Evolutionary conservation across 2,797 vertebrate genomes (phyloP), one percentile per base, ranked within the genome.

Genomic region (Melanotaenia parkinsoni): DNA sequence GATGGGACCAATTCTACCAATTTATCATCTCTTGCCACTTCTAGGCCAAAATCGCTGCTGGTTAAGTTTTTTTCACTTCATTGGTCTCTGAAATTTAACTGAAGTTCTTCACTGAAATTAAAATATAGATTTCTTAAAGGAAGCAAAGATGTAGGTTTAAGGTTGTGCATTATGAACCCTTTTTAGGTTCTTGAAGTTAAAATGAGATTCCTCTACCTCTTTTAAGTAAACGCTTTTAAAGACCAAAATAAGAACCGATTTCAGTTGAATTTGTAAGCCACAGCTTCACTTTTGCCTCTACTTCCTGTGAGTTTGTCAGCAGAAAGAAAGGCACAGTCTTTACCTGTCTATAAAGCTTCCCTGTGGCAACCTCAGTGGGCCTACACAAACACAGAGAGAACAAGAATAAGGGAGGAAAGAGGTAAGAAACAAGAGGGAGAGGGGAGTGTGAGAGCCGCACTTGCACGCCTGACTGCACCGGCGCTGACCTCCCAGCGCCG

Each of bases 401-500:
- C 58, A 43, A 70, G 57, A 73, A 54, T 35, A 37, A 77, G 60
- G 59, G 67, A 76, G 67, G 83, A 61, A 51, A 67, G 58, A 69
- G 78, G 65, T 58, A 47, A 64, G 76, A 79, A 84, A 86, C 61
- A 61, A 67, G 85, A 78, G 64, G 61, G 66, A 70, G 4, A 14
- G 68, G 71, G 88, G 81, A 47, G 81, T 76, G 85, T 43, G 64
- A 77, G 87, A 87, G 86, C 84, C 81, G 62, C 76, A 67, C 84
- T 86, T 86, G 76, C 90, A 94, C 63, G 94, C 93, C 82, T 91
- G 87, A 64, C 77, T 84, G 91, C 91, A 83, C 92, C 67, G 64
- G 81, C 86, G 90, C 91, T 83, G 92, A 93, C 92, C 92, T 95
- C 92, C 92, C 92, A 91, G 84, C 78, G 74, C 77, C 81, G 56